Percentiles rank a stretch among this genome's conserved stretches.
Evolutionary conservation across 2,113 vertebrate species (phyloP).

Genomic region (Actinemys pallida): DNA sequence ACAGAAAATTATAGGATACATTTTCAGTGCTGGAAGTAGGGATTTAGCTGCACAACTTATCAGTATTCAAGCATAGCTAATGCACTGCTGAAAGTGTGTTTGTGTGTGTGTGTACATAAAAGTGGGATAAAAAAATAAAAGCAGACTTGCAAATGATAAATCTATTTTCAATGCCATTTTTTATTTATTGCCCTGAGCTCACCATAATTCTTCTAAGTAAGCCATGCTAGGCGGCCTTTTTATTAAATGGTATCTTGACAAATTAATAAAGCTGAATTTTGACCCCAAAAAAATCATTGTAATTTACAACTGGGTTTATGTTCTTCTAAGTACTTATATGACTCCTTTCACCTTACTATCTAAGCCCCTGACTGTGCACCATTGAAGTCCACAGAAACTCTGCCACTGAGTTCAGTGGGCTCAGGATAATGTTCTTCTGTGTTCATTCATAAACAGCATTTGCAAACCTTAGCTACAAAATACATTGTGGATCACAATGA

Average conservation of each 20-base stretch:
- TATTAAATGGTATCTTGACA: not conserved
- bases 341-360: not conserved
- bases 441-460: not conserved
- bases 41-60: not conserved
- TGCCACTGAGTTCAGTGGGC: not conserved
- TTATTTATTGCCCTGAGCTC: not conserved
- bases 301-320: not conserved
- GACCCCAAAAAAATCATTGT: not conserved
- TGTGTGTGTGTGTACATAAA: not conserved
- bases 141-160: not conserved
- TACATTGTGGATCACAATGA: not conserved
- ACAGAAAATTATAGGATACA: not conserved
- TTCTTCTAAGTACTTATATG: not conserved
- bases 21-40: not conserved
- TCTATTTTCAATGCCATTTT: not conserved
- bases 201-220: not conserved
- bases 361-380: not conserved
- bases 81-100: not conserved
- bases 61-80: not conserved
- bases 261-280: accelerated
- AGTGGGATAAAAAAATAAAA: not conserved
- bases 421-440: not conserved
- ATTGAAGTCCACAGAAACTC: not conserved
- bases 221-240: not conserved
- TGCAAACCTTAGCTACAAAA: not conserved